phyloP scores from a whole-genome alignment of 2,888 invertebrate species.

The Pediacus dermestoides region DNA sequence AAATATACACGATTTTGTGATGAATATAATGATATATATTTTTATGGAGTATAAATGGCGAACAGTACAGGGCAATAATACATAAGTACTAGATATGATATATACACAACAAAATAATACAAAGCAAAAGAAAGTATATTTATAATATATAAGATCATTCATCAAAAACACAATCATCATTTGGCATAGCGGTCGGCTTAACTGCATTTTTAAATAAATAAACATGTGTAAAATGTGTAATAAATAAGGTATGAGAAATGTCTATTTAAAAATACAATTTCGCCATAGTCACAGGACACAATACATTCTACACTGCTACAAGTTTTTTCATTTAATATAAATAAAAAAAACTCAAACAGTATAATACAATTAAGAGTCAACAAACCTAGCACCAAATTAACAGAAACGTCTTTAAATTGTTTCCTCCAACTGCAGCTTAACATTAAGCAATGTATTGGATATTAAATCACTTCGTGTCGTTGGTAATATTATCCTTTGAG shows the following conservation, averaged over 20 bases:
- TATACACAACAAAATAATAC: slow-evolving; percentile 24
- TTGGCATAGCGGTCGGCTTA: slow-evolving; percentile 36
- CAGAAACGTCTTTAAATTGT: slow-evolving; percentile 12
- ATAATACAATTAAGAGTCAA: slow-evolving; percentile 22
- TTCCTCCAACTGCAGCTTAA: slow-evolving; percentile 17
- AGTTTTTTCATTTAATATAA: slow-evolving; percentile 23
- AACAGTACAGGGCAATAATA: background rate
- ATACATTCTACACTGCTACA: slow-evolving; percentile 22
- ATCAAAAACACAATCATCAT: slow-evolving; percentile 22
- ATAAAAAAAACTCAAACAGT: slow-evolving; percentile 21
- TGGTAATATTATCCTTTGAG: slow-evolving; percentile 26
- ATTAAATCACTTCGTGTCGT: slow-evolving; percentile 2
- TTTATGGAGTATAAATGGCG: background rate
- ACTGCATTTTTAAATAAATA: slow-evolving; percentile 20
- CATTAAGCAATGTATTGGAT: slow-evolving; percentile 14
- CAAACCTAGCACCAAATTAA: too few species aligned
- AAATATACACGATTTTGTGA: slow-evolving; percentile 1
- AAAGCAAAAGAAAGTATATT: slow-evolving; percentile 16
- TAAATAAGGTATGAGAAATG: slow-evolving; percentile 20
- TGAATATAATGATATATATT: slow-evolving; percentile 4
- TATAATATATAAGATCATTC: slow-evolving; percentile 6
- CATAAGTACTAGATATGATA: slow-evolving; percentile 15
- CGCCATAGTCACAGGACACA: slow-evolving; percentile 9
- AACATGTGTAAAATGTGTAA: slow-evolving; percentile 18
- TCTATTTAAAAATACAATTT: slow-evolving; percentile 12